These are phyloP conservation scores for Papilio helenus DNA, from an alignment of 1,140 invertebrate genomes.

Conservation along the genomic window DNA sequence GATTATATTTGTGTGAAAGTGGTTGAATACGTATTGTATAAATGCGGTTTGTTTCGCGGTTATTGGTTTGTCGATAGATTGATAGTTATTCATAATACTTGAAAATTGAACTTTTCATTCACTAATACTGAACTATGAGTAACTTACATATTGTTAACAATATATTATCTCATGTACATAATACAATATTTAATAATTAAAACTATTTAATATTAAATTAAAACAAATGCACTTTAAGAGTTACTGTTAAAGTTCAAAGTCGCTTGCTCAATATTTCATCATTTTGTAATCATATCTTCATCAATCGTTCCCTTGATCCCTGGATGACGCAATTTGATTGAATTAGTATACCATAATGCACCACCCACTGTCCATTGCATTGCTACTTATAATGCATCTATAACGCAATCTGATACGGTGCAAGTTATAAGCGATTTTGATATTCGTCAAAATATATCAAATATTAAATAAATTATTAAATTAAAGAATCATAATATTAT, in stretches of 20 bases:
- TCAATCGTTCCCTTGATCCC: not conserved
- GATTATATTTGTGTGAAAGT: not conserved
- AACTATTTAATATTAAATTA: no score
- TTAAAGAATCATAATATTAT: no score
- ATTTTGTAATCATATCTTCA: not conserved
- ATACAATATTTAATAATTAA: no score
- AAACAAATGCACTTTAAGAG: no score
- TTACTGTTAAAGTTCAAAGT: not conserved
- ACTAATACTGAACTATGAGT: no score
- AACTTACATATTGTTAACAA: no score
- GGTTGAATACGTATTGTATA: not conserved
- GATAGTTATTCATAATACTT: no score
- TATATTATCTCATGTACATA: no score
- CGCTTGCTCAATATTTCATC: not conserved
- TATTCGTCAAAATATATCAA: no score
- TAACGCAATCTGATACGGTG: not conserved
- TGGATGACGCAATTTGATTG: conserved; percentile 6
- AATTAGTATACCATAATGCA: not conserved
- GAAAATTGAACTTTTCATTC: no score
- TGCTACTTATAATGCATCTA: not conserved
- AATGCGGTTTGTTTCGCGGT: conserved; percentile 14
- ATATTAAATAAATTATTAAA: no score
- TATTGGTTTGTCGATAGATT: not conserved
- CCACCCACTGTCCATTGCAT: not conserved
- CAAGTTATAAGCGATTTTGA: not conserved